Evolutionary conservation across 1,140 invertebrate genomes (phyloP).

Genomic region (Calosoma granatense): DNA sequence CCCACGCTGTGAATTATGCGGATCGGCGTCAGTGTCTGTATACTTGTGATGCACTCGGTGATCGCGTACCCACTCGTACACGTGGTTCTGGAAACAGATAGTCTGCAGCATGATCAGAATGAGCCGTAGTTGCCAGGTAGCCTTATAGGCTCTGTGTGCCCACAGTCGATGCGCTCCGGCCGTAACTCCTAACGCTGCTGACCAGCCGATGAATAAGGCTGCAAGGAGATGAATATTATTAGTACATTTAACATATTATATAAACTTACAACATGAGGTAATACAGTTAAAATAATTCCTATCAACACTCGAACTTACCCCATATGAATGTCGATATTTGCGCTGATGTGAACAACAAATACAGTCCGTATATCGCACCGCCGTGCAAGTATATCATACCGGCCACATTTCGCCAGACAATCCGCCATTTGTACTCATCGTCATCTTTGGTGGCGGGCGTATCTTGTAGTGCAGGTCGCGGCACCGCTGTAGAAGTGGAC

Average conservation of each 20-base stretch:
- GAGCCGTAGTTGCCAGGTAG: constrained; percentile 64
- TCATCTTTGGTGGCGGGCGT: constrained; percentile 16
- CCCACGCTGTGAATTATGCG: constrained; percentile 73
- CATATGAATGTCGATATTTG: constrained; percentile 41
- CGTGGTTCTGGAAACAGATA: constrained; percentile 47
- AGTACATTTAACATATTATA: constrained; percentile 11
- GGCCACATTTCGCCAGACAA: constrained; percentile 63
- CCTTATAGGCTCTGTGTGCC: constrained; percentile 82
- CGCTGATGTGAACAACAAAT: constrained; percentile 41
- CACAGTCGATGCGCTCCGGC: constrained; percentile 84
- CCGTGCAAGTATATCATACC: constrained; percentile 54
- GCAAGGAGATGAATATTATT: too few relatives aligned
- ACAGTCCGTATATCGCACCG: constrained; percentile 50
- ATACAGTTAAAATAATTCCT: neutral
- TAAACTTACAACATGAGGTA: too few relatives aligned
- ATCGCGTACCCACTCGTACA: constrained; percentile 70
- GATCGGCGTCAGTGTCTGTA: constrained; percentile 84
- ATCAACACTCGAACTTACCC: constrained; percentile 35
- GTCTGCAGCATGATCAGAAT: constrained; percentile 67
- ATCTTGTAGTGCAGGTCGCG: constrained; percentile 16
- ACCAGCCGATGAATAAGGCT: constrained; percentile 28
- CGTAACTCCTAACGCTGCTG: constrained; percentile 62
- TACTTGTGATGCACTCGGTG: constrained; percentile 89
- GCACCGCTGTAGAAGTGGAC: constrained; percentile 16
- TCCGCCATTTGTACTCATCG: constrained; percentile 42